Conservation (phyloP, 2,888 invertebrate species). For the Agrochola lota region DNA sequence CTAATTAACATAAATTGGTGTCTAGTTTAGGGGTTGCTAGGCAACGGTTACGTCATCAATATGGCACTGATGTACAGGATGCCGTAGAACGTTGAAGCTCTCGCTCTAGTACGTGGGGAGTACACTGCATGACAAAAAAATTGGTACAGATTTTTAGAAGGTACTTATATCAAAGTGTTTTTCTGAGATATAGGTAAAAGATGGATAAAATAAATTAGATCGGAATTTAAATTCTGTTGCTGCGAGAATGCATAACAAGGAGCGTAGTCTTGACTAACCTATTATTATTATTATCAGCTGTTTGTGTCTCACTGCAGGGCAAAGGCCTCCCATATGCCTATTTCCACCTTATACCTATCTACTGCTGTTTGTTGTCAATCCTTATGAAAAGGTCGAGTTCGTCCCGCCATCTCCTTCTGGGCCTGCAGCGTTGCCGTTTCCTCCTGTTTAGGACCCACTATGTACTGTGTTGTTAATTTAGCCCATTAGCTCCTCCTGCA, state of each 20-base stretch:
- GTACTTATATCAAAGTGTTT: too few relatives aligned
- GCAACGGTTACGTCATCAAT: constrained; percentile 64
- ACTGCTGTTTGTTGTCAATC: too few relatives aligned
- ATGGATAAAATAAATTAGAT: not conserved
- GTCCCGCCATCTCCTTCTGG: too few relatives aligned
- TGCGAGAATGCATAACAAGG: not conserved
- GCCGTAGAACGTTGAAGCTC: constrained; percentile 66
- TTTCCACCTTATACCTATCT: too few relatives aligned
- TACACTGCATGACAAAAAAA: constrained; percentile 51
- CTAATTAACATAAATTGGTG: constrained; percentile 63
- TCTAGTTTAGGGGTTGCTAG: constrained; percentile 65
- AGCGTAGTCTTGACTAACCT: not conserved
- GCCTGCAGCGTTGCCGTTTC: too few relatives aligned
- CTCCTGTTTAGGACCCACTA: too few relatives aligned
- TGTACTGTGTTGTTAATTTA: too few relatives aligned
- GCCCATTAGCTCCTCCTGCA: too few relatives aligned
- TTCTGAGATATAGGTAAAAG: not conserved
- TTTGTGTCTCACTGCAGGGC: too few relatives aligned
- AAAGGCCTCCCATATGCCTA: too few relatives aligned
- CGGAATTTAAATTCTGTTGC: not conserved
- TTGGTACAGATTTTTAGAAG: not conserved
- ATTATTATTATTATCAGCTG: too few relatives aligned
- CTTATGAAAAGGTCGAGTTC: too few relatives aligned
- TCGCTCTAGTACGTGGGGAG: constrained; percentile 44
- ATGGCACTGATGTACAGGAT: constrained; percentile 58